These are phyloP conservation scores for Leptosomus discolor DNA, from an alignment of 2,113 vertebrate genomes.

Conservation along the genomic window DNA sequence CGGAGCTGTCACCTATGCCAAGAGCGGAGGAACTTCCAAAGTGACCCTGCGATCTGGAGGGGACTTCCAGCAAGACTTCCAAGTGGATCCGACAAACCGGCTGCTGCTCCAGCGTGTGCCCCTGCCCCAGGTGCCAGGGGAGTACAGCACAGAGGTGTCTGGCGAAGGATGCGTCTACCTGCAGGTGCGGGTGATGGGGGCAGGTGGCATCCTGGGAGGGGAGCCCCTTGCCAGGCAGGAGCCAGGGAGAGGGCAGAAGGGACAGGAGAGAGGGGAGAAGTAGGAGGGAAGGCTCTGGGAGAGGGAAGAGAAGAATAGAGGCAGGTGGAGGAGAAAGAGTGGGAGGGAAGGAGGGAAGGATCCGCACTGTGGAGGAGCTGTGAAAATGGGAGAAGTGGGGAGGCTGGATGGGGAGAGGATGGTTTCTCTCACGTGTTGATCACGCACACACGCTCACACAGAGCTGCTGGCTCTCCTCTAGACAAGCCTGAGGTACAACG, in stretches of 20 bases:
- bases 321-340: neutral
- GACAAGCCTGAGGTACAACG: slow-evolving; percentile 73
- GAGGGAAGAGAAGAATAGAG: neutral
- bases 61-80: slow-evolving; percentile 65
- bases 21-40: neutral
- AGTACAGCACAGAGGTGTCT: slow-evolving; percentile 61
- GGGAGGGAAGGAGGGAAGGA: neutral
- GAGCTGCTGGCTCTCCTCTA: slow-evolving; percentile 10
- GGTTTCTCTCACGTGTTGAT: accelerated
- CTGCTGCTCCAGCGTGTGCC: slow-evolving; percentile 81
- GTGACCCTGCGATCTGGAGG: slow-evolving; percentile 48
- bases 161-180: slow-evolving; percentile 75
- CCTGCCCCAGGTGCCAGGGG: slow-evolving; percentile 67
- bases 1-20: slow-evolving; percentile 44
- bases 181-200: slow-evolving; percentile 69
- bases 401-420: neutral
- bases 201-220: neutral
- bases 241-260: neutral
- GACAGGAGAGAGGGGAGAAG: neutral
- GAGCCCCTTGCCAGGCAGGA: neutral
- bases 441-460: neutral
- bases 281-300: neutral
- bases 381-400: neutral
- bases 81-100: slow-evolving; percentile 76
- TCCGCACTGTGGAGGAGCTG: neutral